These are phyloP conservation scores for Hemibagrus guttatus DNA, from an alignment of 2,797 vertebrate species.

Conservation along the genomic window DNA sequence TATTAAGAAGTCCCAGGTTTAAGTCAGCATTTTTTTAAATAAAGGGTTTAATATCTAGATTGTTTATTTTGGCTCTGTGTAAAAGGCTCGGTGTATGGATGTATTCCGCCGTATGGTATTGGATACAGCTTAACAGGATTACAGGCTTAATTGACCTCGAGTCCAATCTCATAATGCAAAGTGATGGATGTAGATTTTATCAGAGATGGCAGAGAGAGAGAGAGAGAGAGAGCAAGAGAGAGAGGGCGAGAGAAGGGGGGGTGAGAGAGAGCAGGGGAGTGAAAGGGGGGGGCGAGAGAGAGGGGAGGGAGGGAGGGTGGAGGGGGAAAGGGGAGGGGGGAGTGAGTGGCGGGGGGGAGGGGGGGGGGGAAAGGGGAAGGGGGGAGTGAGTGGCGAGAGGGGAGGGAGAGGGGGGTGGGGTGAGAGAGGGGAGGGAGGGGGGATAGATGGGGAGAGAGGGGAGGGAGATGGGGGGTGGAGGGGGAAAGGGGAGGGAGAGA, in stretches of 20 bases:
- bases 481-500: no score
- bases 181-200: conserved; percentile 40
- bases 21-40: no score
- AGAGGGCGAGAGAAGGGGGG: neutral
- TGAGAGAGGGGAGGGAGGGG: no score
- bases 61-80: neutral
- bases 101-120: neutral
- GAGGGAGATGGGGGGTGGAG: no score
- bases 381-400: no score
- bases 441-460: no score
- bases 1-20: neutral
- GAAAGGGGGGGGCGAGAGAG: neutral
- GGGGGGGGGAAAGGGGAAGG: no score
- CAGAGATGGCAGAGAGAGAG: neutral
- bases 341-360: no score
- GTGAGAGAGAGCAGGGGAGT: no score
- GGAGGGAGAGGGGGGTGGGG: no score
- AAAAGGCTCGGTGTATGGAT: neutral
- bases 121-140: conserved; percentile 11
- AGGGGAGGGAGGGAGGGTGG: no score
- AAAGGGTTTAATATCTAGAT: neutral
- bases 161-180: conserved; percentile 31
- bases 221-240: neutral
- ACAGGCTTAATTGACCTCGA: neutral
- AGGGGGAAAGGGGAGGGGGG: no score